Percentiles rank a stretch among this genome's conserved stretches.
phyloP scores from a whole-genome alignment of 2,113 vertebrate species.

The Vireo altiloquus region DNA sequence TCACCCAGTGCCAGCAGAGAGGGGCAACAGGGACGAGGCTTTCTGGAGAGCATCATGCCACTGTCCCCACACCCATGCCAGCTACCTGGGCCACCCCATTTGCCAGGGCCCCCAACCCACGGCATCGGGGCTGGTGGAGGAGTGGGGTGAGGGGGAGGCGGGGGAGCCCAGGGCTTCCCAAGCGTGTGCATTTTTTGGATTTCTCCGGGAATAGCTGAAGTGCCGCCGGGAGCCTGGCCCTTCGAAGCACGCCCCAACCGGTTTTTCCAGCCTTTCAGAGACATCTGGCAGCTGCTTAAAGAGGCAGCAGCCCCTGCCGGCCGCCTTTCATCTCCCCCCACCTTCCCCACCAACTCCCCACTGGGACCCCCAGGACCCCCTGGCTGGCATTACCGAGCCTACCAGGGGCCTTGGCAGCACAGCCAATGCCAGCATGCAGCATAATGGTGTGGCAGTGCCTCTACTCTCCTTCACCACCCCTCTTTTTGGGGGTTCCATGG shows the following conservation, averaged over 20 bases:
- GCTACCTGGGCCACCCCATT: neutral
- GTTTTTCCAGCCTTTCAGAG: constrained; percentile 69
- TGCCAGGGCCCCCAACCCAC: neutral
- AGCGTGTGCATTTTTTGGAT: constrained; percentile 62
- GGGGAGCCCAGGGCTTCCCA: constrained; percentile 24
- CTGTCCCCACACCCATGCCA: neutral
- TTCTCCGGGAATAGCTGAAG: constrained; percentile 67
- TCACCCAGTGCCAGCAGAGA: neutral
- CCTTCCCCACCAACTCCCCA: neutral
- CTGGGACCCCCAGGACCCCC: neutral
- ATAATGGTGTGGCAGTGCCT: neutral
- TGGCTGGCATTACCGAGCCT: accelerated
- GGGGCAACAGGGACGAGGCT: neutral
- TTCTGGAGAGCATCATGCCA: accelerated
- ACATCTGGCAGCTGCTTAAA: constrained; percentile 70
- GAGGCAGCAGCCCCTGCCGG: constrained; percentile 13
- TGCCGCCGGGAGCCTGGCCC: constrained; percentile 59
- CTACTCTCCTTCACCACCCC: neutral
- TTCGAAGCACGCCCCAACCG: constrained; percentile 45
- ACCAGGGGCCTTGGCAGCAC: neutral
- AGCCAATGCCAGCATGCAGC: neutral
- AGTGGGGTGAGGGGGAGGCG: neutral
- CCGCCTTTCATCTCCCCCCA: constrained; percentile 1
- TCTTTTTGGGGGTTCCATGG: neutral
- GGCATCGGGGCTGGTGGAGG: neutral